phyloP scores from a whole-genome alignment of 2,888 invertebrate species.

The Geophilus truncorum region DNA sequence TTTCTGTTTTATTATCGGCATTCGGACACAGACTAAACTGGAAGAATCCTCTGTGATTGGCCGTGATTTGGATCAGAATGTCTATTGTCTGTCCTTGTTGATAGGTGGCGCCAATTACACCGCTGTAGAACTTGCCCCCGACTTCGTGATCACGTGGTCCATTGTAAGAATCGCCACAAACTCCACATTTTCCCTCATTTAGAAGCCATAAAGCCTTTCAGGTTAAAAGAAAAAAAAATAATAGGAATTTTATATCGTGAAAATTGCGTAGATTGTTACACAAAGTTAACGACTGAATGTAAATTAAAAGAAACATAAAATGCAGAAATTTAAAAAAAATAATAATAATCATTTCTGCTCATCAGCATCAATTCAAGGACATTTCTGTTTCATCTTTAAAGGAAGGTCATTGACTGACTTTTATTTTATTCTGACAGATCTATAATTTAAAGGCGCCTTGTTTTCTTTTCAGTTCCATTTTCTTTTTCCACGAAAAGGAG shows the following conservation, averaged over 20 bases:
- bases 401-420: slow-evolving; percentile 7
- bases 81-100: slow-evolving; percentile 24
- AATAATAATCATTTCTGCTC: background rate
- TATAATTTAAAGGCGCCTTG: slow-evolving; percentile 25
- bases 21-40: slow-evolving; percentile 19
- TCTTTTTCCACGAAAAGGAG: background rate
- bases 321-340: background rate
- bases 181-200: slow-evolving; percentile 32
- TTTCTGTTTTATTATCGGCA: slow-evolving; percentile 29
- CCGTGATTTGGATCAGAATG: background rate
- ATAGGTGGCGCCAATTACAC: background rate
- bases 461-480: background rate
- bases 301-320: background rate
- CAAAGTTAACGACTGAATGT: background rate
- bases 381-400: background rate
- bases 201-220: background rate
- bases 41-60: slow-evolving; percentile 30
- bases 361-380: background rate
- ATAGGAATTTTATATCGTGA: no score
- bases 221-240: background rate
- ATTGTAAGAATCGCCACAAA: slow-evolving; percentile 28
- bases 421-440: slow-evolving; percentile 5
- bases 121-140: slow-evolving; percentile 4
- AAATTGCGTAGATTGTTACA: no score
- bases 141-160: slow-evolving; percentile 19